phyloP scores from a whole-genome alignment of 2,888 invertebrate species.

The Pyrgus malvae region DNA sequence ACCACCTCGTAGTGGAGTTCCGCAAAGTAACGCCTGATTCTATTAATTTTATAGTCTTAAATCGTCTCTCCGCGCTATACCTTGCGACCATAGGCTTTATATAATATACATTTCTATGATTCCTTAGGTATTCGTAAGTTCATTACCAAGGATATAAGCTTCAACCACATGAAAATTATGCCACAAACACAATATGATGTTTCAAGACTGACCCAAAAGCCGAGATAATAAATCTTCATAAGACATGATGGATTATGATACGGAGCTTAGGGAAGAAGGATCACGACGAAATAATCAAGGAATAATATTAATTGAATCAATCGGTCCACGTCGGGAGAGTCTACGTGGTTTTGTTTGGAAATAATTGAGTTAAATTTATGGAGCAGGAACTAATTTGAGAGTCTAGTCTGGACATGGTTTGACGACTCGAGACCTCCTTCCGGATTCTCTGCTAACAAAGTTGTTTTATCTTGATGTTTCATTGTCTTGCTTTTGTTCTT shows the following conservation, averaged over 20 bases:
- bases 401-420: conserved; percentile 4
- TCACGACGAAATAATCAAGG: conserved; percentile 27
- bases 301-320: conserved; percentile 25
- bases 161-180: too few species aligned
- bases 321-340: conserved; percentile 16
- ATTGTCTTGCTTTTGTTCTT: too few species aligned
- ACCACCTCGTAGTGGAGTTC: too few species aligned
- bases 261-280: conserved; percentile 9
- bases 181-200: too few species aligned
- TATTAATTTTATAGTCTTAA: too few species aligned
- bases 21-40: too few species aligned
- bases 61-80: too few species aligned
- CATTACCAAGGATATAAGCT: too few species aligned
- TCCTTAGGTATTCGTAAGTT: too few species aligned
- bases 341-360: conserved; percentile 21
- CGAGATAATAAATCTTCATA: conserved; percentile 20
- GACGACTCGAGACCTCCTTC: background rate
- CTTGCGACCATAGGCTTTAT: too few species aligned
- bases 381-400: conserved; percentile 15
- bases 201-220: conserved; percentile 4
- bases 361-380: conserved; percentile 25
- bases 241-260: conserved; percentile 23
- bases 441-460: conserved; percentile 5
- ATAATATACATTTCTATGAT: too few species aligned
- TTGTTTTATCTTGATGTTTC: too few species aligned